Base-by-base conservation (phyloP, 2,797 vertebrate genomes). In the Pipistrellus pipistrellus region DNA sequence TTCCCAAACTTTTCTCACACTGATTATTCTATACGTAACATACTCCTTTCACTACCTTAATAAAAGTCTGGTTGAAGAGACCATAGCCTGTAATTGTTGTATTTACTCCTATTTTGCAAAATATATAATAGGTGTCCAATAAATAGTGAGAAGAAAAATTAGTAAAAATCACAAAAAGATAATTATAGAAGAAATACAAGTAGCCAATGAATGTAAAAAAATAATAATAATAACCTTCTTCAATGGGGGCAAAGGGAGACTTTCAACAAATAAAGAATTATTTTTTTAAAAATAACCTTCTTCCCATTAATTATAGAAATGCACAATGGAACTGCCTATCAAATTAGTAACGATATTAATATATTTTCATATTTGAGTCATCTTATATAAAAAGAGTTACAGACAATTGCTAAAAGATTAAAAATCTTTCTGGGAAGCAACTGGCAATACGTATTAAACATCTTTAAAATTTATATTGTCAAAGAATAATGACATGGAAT, bases 341-440 rank as follows among this genome's bases (percentile, higher is more conserved):
- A 91, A 93, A 75, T 93, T 51, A 32, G n/a, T 68, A 87, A 76
- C 46, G 13, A 76, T 81, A 91, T 23, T 75, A 85, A 59, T 32
- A 6, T 46, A 69, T 91, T 95, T 96, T 96, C 84, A 64, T 57
- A 94, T 57, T 85, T 96, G 66, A 94, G 64, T 71, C 18, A 91
- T 94, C 6, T 81, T 69, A 23, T 72, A 23, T 68, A 85, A 81
- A 86, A 89, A 64, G 41, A 86, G 41, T 95, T 88, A 89, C 30
- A 55, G 32, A 89, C 62, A n/a, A 21, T 41, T 51, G 7, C 48
- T 87, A 30, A 89, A 90, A 87, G 66, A 96, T 69, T 69, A 90
- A 71, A 93, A 93, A 62, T 87, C 17, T 92, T 90, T 87, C 78
- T 92, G 72, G 32, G 57, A 85, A 90, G 41, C 11, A 73, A 66